Percentiles rank a stretch among this genome's conserved stretches.
Evolutionary conservation across 2,888 invertebrate genomes (phyloP).

Genomic region (Gandaritis pyraliata): DNA sequence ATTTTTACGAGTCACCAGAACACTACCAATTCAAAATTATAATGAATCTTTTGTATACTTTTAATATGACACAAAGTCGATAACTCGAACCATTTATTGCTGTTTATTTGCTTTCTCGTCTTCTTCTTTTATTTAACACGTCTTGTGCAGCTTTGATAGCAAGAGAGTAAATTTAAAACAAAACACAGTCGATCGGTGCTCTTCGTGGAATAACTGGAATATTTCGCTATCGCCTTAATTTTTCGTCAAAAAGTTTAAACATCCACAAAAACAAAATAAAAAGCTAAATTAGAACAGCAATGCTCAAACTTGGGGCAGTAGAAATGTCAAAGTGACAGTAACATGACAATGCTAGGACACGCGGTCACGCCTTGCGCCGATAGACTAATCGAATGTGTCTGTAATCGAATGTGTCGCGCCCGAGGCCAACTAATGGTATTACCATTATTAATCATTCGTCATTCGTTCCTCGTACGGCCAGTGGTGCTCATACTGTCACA

Average conservation of each 20-base stretch:
- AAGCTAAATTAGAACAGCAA: background rate
- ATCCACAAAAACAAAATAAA: too few species aligned
- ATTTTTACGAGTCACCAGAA: constrained; percentile 34
- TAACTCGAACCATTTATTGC: too few species aligned
- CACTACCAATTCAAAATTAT: background rate
- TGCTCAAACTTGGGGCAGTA: background rate
- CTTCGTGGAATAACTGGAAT: too few species aligned
- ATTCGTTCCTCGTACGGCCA: constrained; percentile 70
- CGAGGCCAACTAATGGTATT: constrained; percentile 71
- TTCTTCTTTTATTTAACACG: too few species aligned
- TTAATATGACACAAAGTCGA: too few species aligned
- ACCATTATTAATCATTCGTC: constrained; percentile 80
- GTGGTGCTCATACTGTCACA: constrained; percentile 52
- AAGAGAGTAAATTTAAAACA: too few species aligned
- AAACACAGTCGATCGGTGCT: too few species aligned
- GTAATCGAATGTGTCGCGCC: constrained; percentile 65
- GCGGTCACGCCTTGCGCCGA: constrained; percentile 34
- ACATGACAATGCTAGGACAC: constrained; percentile 27
- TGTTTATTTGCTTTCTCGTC: too few species aligned
- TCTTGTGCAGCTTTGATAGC: too few species aligned
- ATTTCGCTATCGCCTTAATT: too few species aligned
- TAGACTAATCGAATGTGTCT: constrained; percentile 43
- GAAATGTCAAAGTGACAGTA: constrained; percentile 16
- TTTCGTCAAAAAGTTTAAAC: too few species aligned
- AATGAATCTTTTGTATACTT: background rate